phyloP scores from a whole-genome alignment of 2,797 vertebrate species.

The Lepilemur ruficaudatus region DNA sequence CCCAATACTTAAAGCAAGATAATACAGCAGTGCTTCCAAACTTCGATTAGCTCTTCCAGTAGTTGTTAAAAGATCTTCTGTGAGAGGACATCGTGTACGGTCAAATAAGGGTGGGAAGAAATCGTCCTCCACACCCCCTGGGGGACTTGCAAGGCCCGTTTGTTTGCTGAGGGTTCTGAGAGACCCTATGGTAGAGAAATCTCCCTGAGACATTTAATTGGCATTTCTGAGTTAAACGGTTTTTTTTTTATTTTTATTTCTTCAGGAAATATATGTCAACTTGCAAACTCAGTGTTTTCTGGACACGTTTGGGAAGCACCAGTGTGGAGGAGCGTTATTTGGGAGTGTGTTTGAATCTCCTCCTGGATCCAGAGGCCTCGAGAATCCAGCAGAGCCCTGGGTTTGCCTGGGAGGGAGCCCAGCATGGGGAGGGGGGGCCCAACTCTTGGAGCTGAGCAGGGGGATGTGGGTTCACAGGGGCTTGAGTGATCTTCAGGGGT shows the following conservation, averaged over 20 bases:
- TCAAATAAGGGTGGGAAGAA: background rate
- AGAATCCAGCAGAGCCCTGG: too few relatives aligned
- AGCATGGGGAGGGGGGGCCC: rapidly evolving
- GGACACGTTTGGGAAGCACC: background rate
- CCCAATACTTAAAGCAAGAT: background rate
- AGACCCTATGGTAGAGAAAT: background rate
- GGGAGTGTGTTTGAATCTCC: background rate
- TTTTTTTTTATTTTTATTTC: too few relatives aligned
- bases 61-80: background rate
- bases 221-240: background rate
- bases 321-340: rapidly evolving
- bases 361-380: background rate
- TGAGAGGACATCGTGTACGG: rapidly evolving
- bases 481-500: rapidly evolving
- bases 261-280: background rate
- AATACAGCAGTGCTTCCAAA: background rate
- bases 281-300: background rate
- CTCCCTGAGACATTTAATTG: background rate
- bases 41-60: rapidly evolving
- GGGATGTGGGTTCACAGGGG: background rate
- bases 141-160: background rate
- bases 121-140: background rate
- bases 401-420: rapidly evolving
- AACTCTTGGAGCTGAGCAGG: rapidly evolving
- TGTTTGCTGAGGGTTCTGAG: background rate